phyloP scores from a whole-genome alignment of 2,797 vertebrate genomes.

The Hozukius guyotensis region DNA sequence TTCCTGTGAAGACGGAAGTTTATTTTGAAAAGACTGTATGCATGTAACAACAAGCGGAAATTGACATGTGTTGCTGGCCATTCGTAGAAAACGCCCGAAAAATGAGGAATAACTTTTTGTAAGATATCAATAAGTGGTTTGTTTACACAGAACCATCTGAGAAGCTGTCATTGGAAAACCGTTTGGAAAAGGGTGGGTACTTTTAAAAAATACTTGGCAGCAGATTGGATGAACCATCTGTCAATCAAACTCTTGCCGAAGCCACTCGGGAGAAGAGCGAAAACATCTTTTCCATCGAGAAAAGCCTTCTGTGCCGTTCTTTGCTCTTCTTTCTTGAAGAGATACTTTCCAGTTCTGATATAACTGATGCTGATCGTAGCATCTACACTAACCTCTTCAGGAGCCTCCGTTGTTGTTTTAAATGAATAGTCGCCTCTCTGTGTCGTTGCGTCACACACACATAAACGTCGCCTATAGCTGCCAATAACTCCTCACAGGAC shows the following conservation, averaged over 20 bases:
- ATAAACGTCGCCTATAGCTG: background rate
- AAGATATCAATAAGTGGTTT: too few relatives aligned
- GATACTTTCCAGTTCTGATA: background rate
- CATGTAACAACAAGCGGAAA: accelerated
- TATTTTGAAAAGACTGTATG: too few relatives aligned
- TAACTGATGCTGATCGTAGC: background rate
- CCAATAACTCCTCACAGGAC: too few relatives aligned
- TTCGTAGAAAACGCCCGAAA: too few relatives aligned
- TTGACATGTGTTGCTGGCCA: too few relatives aligned
- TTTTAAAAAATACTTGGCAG: background rate
- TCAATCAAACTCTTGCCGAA: background rate
- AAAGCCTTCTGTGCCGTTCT: background rate
- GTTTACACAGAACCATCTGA: too few relatives aligned
- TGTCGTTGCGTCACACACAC: accelerated
- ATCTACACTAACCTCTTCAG: background rate
- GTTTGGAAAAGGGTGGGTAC: background rate
- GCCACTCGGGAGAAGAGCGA: background rate
- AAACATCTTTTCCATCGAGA: background rate
- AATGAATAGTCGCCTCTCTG: background rate
- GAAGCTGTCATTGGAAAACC: too few relatives aligned
- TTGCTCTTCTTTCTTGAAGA: background rate
- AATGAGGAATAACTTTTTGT: too few relatives aligned
- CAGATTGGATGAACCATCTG: background rate
- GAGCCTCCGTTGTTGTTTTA: background rate
- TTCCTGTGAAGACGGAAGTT: too few relatives aligned